Percentiles rank a stretch among this genome's conserved stretches.
Evolutionary conservation across 2,113 vertebrate species (phyloP).

Genomic region (Thamnaconus septentrionalis): DNA sequence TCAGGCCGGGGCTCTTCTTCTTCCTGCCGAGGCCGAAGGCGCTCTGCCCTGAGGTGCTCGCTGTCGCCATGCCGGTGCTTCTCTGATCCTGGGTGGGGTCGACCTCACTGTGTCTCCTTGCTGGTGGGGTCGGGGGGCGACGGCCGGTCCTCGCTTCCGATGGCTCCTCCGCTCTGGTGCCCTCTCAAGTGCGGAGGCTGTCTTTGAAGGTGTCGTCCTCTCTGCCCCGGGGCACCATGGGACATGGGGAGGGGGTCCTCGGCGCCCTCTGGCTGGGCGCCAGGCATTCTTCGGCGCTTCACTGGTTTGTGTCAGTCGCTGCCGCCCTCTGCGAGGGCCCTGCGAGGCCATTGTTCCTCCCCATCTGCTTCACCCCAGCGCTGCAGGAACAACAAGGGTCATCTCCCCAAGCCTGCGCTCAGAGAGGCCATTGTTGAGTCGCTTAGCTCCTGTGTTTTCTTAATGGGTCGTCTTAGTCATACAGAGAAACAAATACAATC

Average conservation of each 20-base stretch:
- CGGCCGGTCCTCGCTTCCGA: slow-evolving; percentile 65
- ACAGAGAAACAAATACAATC: too few species aligned
- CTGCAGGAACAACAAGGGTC: slow-evolving; percentile 85
- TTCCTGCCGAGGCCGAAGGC: slow-evolving; percentile 83
- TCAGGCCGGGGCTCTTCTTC: slow-evolving; percentile 87
- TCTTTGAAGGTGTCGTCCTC: slow-evolving; percentile 95
- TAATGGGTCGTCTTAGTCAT: too few species aligned
- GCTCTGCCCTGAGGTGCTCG: slow-evolving; percentile 90
- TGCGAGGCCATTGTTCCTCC: slow-evolving; percentile 85
- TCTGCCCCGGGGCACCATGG: slow-evolving; percentile 85
- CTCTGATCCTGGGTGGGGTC: slow-evolving; percentile 52
- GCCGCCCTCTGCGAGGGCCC: slow-evolving; percentile 82
- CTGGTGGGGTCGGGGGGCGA: slow-evolving; percentile 79
- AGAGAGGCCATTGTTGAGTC: slow-evolving; percentile 75
- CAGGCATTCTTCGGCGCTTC: slow-evolving; percentile 88
- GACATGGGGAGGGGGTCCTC: slow-evolving; percentile 79
- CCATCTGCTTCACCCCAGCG: slow-evolving; percentile 82
- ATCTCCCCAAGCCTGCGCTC: slow-evolving; percentile 83
- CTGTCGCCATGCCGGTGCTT: slow-evolving; percentile 85
- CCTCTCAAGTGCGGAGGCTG: slow-evolving; percentile 81
- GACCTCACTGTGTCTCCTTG: slow-evolving; percentile 29
- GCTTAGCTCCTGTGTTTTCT: too few species aligned
- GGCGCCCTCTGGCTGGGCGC: slow-evolving; percentile 83
- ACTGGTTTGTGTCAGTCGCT: slow-evolving; percentile 92
- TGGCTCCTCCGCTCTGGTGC: slow-evolving; percentile 81